Evolutionary conservation across 2,113 vertebrate genomes (phyloP).

Genomic region (Dendrocopos noguchii): DNA sequence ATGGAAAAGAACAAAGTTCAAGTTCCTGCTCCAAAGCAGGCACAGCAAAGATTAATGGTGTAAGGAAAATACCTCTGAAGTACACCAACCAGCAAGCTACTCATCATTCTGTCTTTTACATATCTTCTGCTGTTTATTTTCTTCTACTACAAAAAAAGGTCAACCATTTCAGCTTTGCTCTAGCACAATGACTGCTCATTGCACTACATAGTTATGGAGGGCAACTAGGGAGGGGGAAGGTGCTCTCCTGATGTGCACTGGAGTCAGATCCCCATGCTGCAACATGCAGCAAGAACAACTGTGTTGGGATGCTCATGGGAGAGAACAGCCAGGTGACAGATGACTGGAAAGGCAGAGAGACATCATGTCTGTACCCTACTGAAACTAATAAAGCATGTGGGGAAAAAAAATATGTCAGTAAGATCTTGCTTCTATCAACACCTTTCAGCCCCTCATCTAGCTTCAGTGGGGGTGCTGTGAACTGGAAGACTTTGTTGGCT

Average conservation of each 20-base stretch:
- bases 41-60: not conserved
- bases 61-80: not conserved
- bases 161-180: not conserved
- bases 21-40: not conserved
- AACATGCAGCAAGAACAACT: not conserved
- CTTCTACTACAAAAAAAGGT: not conserved
- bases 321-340: not conserved
- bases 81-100: not conserved
- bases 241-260: not conserved
- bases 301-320: fast-evolving
- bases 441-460: not conserved
- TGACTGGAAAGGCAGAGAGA: not conserved
- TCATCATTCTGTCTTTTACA: not conserved
- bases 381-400: not conserved
- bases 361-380: fast-evolving
- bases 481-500: not conserved
- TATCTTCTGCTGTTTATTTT: not conserved
- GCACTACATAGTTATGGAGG: fast-evolving
- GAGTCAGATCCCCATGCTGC: not conserved
- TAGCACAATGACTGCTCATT: not conserved
- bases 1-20: not conserved
- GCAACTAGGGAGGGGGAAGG: not conserved
- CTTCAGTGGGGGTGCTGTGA: not conserved
- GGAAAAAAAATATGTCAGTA: not conserved
- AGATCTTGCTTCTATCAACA: not conserved